Conservation (phyloP, 2,797 vertebrate species). For the Arctocebus calabarensis region DNA sequence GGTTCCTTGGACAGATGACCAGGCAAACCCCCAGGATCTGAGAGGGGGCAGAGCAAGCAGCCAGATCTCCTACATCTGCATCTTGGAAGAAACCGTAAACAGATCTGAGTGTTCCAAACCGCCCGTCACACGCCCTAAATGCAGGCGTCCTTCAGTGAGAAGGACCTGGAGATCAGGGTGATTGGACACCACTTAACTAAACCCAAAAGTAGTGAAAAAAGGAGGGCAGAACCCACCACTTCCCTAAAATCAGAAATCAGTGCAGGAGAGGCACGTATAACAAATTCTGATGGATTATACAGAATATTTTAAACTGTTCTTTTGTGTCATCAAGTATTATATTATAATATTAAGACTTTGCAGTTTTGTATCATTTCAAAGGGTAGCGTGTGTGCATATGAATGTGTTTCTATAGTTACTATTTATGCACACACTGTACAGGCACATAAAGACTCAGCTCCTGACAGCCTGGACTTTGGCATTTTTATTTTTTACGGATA, state of each 20-base stretch:
- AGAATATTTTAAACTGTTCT: neutral
- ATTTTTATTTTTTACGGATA: neutral
- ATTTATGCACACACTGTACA: neutral
- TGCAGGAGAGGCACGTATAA: neutral
- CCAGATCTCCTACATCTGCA: too few relatives aligned
- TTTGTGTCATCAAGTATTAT: neutral
- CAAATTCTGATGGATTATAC: neutral
- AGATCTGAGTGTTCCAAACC: too few relatives aligned
- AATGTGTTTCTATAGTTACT: neutral
- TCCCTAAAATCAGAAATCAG: neutral
- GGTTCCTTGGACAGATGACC: fast-evolving
- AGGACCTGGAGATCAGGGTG: neutral
- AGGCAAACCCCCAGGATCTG: neutral
- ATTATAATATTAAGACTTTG: neutral
- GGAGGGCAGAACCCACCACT: neutral
- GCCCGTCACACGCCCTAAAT: neutral
- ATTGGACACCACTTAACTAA: neutral
- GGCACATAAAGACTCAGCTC: neutral
- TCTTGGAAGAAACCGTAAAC: neutral
- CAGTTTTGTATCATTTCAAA: neutral
- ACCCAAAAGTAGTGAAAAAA: neutral
- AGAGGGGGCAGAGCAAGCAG: neutral
- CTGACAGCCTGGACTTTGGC: neutral
- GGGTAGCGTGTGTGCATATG: neutral
- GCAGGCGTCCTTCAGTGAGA: neutral